Evolutionary conservation across 2,113 vertebrate genomes (phyloP).

Genomic region (Gobiocypris rarus): DNA sequence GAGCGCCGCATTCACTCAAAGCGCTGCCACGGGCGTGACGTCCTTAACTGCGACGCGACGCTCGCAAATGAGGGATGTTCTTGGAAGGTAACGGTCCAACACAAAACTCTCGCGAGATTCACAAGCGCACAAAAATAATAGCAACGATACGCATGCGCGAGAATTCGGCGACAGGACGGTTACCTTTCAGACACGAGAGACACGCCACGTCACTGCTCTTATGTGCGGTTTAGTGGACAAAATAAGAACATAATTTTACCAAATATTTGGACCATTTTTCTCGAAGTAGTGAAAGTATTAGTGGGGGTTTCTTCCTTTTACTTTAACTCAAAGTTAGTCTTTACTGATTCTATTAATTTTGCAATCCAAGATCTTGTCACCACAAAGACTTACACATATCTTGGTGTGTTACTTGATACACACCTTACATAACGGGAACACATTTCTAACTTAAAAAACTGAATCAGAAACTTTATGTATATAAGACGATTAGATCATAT

Average conservation of each 20-base stretch:
- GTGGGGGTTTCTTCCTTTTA: too few relatives aligned
- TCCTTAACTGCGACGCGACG: neutral
- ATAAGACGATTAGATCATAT: too few relatives aligned
- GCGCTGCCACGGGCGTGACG: neutral
- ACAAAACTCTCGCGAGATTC: neutral
- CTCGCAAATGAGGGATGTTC: neutral
- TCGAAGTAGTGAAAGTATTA: too few relatives aligned
- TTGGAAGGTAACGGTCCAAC: neutral
- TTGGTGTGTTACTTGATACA: too few relatives aligned
- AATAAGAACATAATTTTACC: neutral
- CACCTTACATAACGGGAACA: too few relatives aligned
- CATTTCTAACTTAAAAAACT: too few relatives aligned
- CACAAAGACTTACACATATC: too few relatives aligned
- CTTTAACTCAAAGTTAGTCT: too few relatives aligned
- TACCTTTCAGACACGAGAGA: neutral
- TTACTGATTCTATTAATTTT: too few relatives aligned
- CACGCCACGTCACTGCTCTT: slow-evolving; percentile 32
- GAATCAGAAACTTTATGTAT: too few relatives aligned
- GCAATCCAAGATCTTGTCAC: too few relatives aligned
- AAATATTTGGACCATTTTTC: neutral
- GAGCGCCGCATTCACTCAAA: neutral
- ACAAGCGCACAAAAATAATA: neutral
- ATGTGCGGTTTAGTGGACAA: neutral
- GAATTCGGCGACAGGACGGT: neutral
- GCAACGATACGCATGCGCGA: neutral